These are phyloP conservation scores for Margarornis squamiger DNA, from an alignment of 2,797 vertebrate species.

Conservation along the genomic window DNA sequence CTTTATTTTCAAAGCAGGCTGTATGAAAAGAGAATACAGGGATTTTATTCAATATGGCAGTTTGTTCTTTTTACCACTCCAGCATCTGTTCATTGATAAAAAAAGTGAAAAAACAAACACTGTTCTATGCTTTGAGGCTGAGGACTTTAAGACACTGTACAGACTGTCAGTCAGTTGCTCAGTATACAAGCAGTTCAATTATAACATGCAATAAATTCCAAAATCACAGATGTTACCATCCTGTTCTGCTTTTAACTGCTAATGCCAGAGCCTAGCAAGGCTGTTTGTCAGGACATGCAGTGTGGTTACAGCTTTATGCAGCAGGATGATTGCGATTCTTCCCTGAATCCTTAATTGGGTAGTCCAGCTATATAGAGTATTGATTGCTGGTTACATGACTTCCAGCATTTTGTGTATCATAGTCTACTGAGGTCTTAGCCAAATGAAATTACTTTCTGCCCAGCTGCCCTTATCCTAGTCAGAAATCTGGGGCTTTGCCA, in stretches of 20 bases:
- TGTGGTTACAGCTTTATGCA: background rate
- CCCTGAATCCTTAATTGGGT: background rate
- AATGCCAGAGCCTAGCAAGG: background rate
- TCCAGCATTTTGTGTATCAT: background rate
- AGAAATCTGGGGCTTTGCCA: background rate
- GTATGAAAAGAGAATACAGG: background rate
- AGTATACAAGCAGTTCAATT: background rate
- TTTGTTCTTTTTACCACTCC: background rate
- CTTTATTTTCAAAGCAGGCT: background rate
- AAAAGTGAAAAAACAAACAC: background rate
- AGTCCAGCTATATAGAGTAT: background rate
- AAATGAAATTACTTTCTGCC: background rate
- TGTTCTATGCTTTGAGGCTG: background rate
- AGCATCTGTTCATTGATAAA: background rate
- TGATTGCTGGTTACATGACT: background rate
- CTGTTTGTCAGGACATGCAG: background rate
- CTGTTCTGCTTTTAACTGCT: background rate
- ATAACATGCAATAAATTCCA: background rate
- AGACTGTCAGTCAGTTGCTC: background rate
- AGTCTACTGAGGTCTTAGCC: background rate
- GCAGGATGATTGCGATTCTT: background rate
- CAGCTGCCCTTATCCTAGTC: background rate
- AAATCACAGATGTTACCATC: background rate
- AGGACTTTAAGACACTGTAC: fast-evolving
- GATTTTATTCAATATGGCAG: background rate